Evolutionary conservation across 2,797 vertebrate genomes (phyloP).

Genomic region (Ambastaia sidthimunki): DNA sequence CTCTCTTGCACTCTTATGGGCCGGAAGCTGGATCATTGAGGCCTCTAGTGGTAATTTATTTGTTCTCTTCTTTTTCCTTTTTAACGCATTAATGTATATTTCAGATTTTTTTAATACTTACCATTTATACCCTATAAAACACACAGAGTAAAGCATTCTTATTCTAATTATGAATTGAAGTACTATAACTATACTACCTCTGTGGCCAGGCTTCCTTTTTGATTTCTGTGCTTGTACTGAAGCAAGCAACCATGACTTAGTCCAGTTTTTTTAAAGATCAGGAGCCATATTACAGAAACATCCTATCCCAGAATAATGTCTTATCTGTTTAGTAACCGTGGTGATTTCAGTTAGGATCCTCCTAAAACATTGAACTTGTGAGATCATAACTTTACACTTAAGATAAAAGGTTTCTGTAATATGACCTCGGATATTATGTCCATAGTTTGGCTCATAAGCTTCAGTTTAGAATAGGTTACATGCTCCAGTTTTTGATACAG

Average conservation of each 20-base stretch:
- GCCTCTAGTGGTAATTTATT: conserved; percentile 85
- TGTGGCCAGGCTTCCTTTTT: neutral
- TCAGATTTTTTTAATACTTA: neutral
- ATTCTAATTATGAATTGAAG: neutral
- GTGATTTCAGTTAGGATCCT: no score
- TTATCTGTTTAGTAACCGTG: neutral
- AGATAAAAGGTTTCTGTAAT: neutral
- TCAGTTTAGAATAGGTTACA: neutral
- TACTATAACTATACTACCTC: neutral
- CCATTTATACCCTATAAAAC: neutral
- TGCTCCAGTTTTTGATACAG: neutral
- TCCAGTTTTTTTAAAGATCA: conserved; percentile 2
- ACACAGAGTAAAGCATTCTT: neutral
- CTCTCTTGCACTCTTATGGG: conserved; percentile 83
- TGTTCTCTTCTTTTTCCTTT: conserved; percentile 8
- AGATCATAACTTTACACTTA: neutral
- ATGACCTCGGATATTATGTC: neutral
- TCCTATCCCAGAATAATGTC: neutral
- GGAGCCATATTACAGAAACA: neutral
- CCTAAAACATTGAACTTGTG: neutral
- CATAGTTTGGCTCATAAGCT: neutral
- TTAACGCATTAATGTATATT: neutral
- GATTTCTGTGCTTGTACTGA: neutral
- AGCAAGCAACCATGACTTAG: conserved; percentile 2
- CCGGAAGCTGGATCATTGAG: conserved; percentile 87